A percentile compares a stretch with the other conserved stretches of the same genome.
phyloP scores from a whole-genome alignment of 2,797 vertebrate genomes.

The Bradypus variegatus region DNA sequence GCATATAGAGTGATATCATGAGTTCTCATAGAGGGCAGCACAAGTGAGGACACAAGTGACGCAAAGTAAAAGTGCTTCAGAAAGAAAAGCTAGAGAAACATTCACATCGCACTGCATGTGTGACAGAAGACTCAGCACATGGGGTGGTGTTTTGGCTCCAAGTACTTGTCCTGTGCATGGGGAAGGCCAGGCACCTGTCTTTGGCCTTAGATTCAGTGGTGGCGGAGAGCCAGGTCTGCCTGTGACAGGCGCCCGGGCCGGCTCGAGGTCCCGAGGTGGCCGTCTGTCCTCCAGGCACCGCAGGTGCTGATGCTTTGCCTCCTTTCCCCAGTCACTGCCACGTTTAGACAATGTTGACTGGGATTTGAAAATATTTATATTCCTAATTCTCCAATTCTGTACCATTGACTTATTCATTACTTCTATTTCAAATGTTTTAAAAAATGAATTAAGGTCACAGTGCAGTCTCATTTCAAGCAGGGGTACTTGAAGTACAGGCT shows the following conservation, averaged over 20 bases:
- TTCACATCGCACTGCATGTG: not conserved
- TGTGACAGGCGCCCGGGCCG: not conserved
- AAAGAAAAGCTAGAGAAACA: not conserved
- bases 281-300: not conserved
- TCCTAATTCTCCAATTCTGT: not conserved
- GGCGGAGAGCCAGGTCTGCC: not conserved
- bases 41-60: not conserved
- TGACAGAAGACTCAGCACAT: not conserved
- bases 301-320: not conserved
- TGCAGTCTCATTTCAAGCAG: not conserved
- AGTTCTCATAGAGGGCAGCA: not conserved
- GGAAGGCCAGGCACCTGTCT: not conserved
- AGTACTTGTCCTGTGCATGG: fast-evolving
- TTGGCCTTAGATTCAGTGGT: not conserved
- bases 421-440: not conserved
- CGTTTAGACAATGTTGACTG: not conserved
- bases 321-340: not conserved
- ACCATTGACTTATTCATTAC: not conserved
- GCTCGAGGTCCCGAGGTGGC: not conserved
- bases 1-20: not conserved
- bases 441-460: not conserved
- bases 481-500: not conserved
- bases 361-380: not conserved
- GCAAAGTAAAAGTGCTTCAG: not conserved
- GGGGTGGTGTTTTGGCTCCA: not conserved